These are phyloP conservation scores for Clarias fuscus DNA, from an alignment of 2,797 vertebrate genomes.

Conservation along the genomic window DNA sequence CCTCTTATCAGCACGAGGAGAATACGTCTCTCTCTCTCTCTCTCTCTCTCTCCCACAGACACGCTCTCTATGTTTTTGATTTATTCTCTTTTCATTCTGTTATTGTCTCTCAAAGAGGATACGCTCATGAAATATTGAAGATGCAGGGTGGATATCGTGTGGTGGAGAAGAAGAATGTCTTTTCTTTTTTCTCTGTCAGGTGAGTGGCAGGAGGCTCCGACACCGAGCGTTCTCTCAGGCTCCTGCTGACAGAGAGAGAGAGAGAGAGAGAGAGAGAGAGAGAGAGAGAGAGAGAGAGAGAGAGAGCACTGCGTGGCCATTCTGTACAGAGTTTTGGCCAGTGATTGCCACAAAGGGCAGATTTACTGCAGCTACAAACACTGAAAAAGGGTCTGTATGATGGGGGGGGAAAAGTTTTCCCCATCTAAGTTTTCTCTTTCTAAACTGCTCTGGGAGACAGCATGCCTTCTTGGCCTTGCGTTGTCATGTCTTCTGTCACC, in stretches of 20 bases:
- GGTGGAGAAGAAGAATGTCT: constrained; percentile 32
- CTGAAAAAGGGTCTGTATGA: neutral
- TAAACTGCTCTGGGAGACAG: neutral
- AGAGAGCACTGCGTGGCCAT: neutral
- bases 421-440: neutral
- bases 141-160: constrained; percentile 55
- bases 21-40: neutral
- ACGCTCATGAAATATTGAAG: constrained; percentile 66
- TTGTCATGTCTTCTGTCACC: neutral
- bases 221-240: constrained; percentile 28
- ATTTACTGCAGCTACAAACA: constrained; percentile 7
- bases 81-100: constrained; percentile 40
- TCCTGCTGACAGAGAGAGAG: neutral
- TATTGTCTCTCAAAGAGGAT: constrained; percentile 40
- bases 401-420: neutral
- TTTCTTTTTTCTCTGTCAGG: constrained; percentile 50
- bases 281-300: neutral
- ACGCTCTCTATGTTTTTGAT: constrained; percentile 13
- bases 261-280: neutral
- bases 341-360: neutral
- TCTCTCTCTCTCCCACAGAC: constrained; percentile 3
- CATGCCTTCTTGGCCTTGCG: neutral
- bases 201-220: constrained; percentile 49
- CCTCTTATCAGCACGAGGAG: neutral
- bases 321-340: neutral